phyloP scores from a whole-genome alignment of 2,888 invertebrate genomes.

The Lasioglossum pauxillum region DNA sequence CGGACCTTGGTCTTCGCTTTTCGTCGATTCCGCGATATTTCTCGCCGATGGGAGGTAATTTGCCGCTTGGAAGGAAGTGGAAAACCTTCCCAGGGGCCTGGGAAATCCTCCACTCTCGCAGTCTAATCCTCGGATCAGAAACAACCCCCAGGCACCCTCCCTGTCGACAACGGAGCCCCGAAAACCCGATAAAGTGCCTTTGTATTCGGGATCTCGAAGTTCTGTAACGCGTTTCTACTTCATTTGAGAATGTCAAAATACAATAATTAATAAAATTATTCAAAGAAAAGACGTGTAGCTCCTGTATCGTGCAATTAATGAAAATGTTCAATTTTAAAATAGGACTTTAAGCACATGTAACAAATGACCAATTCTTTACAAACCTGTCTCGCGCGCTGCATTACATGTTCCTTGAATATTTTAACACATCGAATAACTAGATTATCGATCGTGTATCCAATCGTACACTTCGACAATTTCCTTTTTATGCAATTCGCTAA shows the following conservation, averaged over 20 bases:
- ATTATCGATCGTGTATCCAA: too few relatives aligned
- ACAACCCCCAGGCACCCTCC: background rate
- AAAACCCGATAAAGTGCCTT: background rate
- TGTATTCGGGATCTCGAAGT: background rate
- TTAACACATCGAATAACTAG: too few relatives aligned
- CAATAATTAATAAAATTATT: background rate
- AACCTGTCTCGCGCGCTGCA: too few relatives aligned
- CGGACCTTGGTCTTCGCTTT: constrained; percentile 56
- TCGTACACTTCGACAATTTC: too few relatives aligned
- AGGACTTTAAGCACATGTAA: too few relatives aligned
- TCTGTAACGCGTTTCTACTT: background rate
- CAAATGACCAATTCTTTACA: too few relatives aligned
- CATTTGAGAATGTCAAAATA: too few relatives aligned
- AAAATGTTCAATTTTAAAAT: too few relatives aligned
- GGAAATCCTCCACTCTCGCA: background rate
- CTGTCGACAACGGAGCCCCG: background rate
- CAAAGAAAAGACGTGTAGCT: too few relatives aligned
- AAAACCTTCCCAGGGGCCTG: background rate
- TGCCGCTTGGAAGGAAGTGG: constrained; percentile 39
- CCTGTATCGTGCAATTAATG: too few relatives aligned
- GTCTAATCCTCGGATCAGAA: background rate
- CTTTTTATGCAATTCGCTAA: background rate
- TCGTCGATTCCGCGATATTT: constrained; percentile 71
- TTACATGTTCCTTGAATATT: too few relatives aligned
- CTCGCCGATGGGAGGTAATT: constrained; percentile 62